Percentiles rank a stretch among this genome's conserved stretches.
Evolutionary conservation across 2,113 vertebrate species (phyloP).

Genomic region (Oryzias melastigma): DNA sequence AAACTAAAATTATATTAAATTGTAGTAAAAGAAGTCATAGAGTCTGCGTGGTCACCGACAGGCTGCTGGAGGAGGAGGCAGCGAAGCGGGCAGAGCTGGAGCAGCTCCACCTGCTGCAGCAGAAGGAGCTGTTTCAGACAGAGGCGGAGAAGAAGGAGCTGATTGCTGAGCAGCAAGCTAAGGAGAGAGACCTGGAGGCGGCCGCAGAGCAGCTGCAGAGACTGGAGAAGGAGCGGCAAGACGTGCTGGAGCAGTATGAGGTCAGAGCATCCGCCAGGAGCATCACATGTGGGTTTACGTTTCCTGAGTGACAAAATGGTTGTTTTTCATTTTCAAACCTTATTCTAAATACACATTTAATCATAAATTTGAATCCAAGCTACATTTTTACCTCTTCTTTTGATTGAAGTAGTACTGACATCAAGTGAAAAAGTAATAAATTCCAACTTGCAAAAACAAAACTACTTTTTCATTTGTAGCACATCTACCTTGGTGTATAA

Average conservation of each 20-base stretch:
- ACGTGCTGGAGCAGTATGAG: slow-evolving; percentile 87
- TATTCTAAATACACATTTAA: too few species aligned
- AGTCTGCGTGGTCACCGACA: slow-evolving; percentile 45
- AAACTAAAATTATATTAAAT: too few species aligned
- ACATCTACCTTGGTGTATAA: too few species aligned
- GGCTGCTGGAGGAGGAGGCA: slow-evolving; percentile 89
- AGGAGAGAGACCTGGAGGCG: slow-evolving; percentile 85
- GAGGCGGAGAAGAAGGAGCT: slow-evolving; percentile 91
- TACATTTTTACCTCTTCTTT: too few species aligned
- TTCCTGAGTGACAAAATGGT: too few species aligned
- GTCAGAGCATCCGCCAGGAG: slow-evolving; percentile 59
- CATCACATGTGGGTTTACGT: background rate
- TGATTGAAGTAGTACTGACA: background rate
- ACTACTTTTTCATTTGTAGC: too few species aligned
- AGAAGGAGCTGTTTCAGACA: slow-evolving; percentile 84
- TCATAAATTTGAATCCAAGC: too few species aligned
- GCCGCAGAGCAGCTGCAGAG: slow-evolving; percentile 87
- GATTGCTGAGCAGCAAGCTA: slow-evolving; percentile 79
- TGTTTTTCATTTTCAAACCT: too few species aligned
- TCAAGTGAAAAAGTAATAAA: background rate
- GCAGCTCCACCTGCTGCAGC: slow-evolving; percentile 87
- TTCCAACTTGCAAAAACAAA: background rate
- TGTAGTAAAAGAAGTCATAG: background rate
- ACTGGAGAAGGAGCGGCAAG: slow-evolving; percentile 85
- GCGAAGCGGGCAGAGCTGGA: slow-evolving; percentile 88